These are phyloP conservation scores for human DNA, from an alignment of 2,113 vertebrate genomes.

Conservation along the genomic window GRCh38 chrX:125141001-125141500, in stretches of 20 bases:
- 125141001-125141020: background rate
- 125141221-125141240: background rate
- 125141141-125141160: background rate
- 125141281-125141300: background rate
- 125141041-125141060: background rate
- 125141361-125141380: background rate
- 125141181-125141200: background rate
- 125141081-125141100: background rate
- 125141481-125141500: conserved; percentile 22
- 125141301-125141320: background rate
- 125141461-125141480: background rate
- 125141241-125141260: background rate
- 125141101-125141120: background rate
- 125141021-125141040: background rate
- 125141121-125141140: background rate
- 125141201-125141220: background rate
- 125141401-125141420: background rate
- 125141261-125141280: background rate
- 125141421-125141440: background rate
- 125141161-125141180: background rate
- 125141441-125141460: background rate
- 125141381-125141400: background rate
- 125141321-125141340: background rate
- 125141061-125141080: background rate
- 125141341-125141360: background rate